Percentiles rank a stretch among this genome's conserved stretches.
Evolutionary conservation across 2,888 invertebrate species (phyloP).

Genomic region (Alviniconcha strummeri): DNA sequence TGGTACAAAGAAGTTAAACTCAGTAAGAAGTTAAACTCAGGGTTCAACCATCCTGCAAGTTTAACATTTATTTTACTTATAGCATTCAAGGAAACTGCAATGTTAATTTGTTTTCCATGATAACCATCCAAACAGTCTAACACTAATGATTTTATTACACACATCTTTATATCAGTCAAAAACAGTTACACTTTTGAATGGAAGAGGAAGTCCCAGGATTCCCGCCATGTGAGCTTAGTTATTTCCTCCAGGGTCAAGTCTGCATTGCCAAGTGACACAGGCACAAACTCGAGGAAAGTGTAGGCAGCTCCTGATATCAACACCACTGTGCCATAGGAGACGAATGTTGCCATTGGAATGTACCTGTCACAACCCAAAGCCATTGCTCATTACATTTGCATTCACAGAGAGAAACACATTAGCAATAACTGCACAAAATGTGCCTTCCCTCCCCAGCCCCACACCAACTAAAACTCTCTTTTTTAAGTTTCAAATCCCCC

Average conservation of each 20-base stretch:
- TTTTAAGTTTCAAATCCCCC: too few species aligned
- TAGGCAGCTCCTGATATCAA: conserved; percentile 50
- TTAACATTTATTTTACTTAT: too few species aligned
- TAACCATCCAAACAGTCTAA: too few species aligned
- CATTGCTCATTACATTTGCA: not conserved
- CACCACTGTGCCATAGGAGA: conserved; percentile 47
- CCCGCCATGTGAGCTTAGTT: conserved; percentile 55
- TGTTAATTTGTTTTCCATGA: too few species aligned
- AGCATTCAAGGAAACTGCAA: too few species aligned
- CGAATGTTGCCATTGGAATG: conserved; percentile 40
- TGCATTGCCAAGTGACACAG: conserved; percentile 55
- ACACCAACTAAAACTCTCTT: not conserved
- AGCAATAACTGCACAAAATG: too few species aligned
- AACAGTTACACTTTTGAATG: conserved; percentile 35
- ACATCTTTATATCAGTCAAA: too few species aligned
- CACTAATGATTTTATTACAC: too few species aligned
- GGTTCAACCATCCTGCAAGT: too few species aligned
- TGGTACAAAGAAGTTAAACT: too few species aligned
- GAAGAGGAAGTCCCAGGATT: conserved; percentile 64
- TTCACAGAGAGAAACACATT: not conserved
- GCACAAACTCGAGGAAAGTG: conserved; percentile 51
- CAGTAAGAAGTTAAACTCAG: too few species aligned
- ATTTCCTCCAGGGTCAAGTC: conserved; percentile 51
- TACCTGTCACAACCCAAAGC: conserved; percentile 43
- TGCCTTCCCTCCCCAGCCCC: not conserved